phyloP scores from a whole-genome alignment of 2,113 vertebrate species.

The Rhea americana region DNA sequence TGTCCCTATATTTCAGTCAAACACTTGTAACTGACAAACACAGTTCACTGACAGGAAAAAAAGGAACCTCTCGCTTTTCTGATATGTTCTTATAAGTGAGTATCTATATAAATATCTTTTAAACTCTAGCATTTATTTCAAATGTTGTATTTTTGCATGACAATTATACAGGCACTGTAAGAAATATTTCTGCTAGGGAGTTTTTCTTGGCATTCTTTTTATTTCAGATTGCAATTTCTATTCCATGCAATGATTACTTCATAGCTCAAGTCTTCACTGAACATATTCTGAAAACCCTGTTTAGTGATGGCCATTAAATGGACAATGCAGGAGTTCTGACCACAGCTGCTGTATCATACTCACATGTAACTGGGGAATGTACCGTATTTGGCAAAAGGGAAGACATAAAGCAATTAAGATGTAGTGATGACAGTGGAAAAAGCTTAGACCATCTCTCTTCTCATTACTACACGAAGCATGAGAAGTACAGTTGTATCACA shows the following conservation, averaged over 20 bases:
- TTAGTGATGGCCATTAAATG: not conserved
- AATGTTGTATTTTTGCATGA: rapidly evolving
- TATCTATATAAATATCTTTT: not conserved
- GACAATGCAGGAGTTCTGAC: not conserved
- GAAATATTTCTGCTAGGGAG: not conserved
- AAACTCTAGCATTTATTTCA: not conserved
- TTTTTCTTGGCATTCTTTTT: not conserved
- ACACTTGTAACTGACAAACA: not conserved
- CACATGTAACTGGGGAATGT: not conserved
- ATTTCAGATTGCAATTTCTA: not conserved
- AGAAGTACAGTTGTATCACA: not conserved
- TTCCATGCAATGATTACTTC: not conserved
- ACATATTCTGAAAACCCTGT: not conserved
- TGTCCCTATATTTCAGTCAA: not conserved
- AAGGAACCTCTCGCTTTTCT: not conserved
- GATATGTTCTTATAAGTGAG: not conserved
- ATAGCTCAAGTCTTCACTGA: not conserved
- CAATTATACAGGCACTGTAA: not conserved
- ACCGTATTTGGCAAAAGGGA: not conserved
- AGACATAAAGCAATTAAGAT: not conserved
- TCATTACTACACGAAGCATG: not conserved
- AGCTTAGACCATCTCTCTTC: not conserved
- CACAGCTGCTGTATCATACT: not conserved
- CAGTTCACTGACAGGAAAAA: not conserved
- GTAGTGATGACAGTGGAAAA: not conserved